A percentile compares a stretch with the other conserved stretches of the same genome.
Conservation (phyloP, 2,797 vertebrate genomes). For the Acanthiza pusilla region DNA sequence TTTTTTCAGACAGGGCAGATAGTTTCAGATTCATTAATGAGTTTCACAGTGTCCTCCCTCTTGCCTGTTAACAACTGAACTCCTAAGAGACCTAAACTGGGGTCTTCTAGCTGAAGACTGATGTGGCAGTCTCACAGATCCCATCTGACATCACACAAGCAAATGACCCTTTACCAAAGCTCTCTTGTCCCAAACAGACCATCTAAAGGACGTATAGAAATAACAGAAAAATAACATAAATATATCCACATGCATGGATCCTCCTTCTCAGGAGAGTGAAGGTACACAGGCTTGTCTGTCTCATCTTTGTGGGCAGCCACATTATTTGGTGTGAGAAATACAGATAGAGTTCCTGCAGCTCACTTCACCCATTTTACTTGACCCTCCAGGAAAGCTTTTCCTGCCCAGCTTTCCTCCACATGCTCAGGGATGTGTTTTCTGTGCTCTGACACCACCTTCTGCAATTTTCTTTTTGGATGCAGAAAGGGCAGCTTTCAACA, state of each 20-base stretch:
- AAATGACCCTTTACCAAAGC: not conserved
- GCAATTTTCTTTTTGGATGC: not conserved
- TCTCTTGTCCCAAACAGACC: not conserved
- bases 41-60: not conserved
- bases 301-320: not conserved
- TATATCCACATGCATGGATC: not conserved
- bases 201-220: not conserved
- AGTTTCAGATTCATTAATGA: not conserved
- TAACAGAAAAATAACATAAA: not conserved
- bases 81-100: not conserved
- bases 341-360: not conserved
- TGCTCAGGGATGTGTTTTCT: fast-evolving
- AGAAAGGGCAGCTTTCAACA: not conserved
- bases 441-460: not conserved
- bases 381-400: not conserved
- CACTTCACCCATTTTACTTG: not conserved
- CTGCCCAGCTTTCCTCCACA: not conserved
- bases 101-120: not conserved
- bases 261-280: not conserved
- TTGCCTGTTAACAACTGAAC: not conserved
- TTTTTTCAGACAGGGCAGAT: not conserved
- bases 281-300: fast-evolving
- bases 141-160: not conserved
- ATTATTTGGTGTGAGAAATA: not conserved
- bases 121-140: not conserved